Conservation (phyloP, 2,888 invertebrate genomes). For the Pammene aurita region DNA sequence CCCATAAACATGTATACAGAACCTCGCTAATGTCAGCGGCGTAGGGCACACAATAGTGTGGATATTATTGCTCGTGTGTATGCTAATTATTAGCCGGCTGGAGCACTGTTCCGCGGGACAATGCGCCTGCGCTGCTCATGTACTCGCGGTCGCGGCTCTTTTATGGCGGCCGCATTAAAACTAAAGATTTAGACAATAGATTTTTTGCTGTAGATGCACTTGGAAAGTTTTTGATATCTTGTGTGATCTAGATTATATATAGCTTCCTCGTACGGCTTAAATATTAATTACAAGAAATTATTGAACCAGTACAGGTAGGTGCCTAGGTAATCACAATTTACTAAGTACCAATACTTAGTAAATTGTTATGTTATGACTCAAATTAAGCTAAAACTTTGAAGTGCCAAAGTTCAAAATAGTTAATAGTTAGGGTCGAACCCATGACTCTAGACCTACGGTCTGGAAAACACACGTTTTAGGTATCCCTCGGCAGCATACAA, state of each 20-base stretch:
- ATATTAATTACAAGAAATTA: no score
- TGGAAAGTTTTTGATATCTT: conserved; percentile 22
- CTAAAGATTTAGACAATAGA: background rate
- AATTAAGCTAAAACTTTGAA: no score
- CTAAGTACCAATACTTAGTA: no score
- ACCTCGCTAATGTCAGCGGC: background rate
- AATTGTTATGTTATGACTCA: no score
- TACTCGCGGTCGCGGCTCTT: background rate
- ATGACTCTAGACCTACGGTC: no score
- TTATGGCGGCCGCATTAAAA: conserved; percentile 2
- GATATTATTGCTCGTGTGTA: conserved; percentile 59
- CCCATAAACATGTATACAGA: background rate
- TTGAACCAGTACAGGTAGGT: no score
- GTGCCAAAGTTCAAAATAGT: no score
- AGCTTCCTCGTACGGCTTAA: background rate
- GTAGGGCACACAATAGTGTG: background rate
- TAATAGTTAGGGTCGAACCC: no score
- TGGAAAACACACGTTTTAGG: no score
- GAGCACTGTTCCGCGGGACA: conserved; percentile 47
- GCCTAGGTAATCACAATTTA: no score
- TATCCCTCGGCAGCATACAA: no score
- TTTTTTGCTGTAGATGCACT: background rate
- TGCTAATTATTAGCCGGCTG: conserved; percentile 63
- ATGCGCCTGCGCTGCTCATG: conserved; percentile 37
- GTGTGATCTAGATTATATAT: conserved; percentile 4